Evolutionary conservation across 2,797 vertebrate species (phyloP), one percentile per base, ranked within the genome.

Genomic region (Acomys russatus): DNA sequence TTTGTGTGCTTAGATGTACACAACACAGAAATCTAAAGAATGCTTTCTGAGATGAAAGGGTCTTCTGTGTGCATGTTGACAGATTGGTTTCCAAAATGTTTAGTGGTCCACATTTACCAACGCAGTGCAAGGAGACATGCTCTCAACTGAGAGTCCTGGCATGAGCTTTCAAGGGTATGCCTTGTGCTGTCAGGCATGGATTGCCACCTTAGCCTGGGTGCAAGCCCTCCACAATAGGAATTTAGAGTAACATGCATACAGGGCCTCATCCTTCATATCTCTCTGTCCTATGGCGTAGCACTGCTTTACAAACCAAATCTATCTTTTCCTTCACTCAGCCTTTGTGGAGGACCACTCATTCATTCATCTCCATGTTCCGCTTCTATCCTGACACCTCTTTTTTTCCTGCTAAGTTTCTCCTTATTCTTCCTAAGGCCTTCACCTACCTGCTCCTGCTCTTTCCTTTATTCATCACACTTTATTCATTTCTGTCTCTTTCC

Each of bases 11-110:
- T 20, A 84, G 79, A 71, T 71, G 87, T 94, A 61, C 66, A 51
- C 9, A 91, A 87, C 44, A 79, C 33, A 90, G 59, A 90, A 79
- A 73, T 35, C 6, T 76, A 74, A 63, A 76, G 61, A 95, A 95
- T 0, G 44, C 70, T 33, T 78, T 15, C 76, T 92, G 28, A 94
- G 38, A 78, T 86, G 28, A 76, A 85, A 54, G n/a, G 9, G 86
- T 59, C 12, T 89, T 87, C 87, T 92, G 93, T 71, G 70, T 96
- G 66, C 87, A 28, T 93, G 74, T 64, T 49, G 76, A 90, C 76
- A 83, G 20, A 76, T 18, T 71, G 2, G 49, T 79, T 84, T 68
- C 83, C 64, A 35, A 51, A 64, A 80, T 76, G 5, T 30, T 76
- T 77, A 73, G 6, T 56, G 59, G 61, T 91, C 30, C 11, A 17